A percentile compares a stretch with the other conserved stretches of the same genome.
phyloP scores from a whole-genome alignment of 2,888 invertebrate genomes.

The Hoplodrina ambigua region DNA sequence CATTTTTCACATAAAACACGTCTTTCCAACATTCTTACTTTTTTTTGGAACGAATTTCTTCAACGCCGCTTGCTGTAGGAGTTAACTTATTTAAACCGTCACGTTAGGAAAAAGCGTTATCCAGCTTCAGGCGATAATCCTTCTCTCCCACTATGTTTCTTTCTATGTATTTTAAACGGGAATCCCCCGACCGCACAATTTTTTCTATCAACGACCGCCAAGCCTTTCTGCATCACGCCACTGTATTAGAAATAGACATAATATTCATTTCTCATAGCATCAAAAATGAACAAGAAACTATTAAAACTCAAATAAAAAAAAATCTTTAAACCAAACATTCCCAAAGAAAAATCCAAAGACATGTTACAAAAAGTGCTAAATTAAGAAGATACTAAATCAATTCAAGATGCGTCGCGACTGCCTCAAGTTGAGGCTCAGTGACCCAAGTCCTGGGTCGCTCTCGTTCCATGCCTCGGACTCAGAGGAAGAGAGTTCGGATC shows the following conservation, averaged over 20 bases:
- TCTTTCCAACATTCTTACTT: background rate
- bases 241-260: background rate
- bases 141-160: no score
- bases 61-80: no score
- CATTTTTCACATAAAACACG: conserved; percentile 3
- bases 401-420: conserved; percentile 85
- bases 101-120: no score
- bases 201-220: conserved; percentile 9
- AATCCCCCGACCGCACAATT: no score
- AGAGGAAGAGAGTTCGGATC: conserved; percentile 83
- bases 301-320: conserved; percentile 23
- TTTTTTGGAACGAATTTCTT: background rate
- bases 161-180: background rate
- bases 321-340: conserved; percentile 65
- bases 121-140: no score
- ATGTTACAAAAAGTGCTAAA: conserved; percentile 58
- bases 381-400: conserved; percentile 42
- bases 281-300: conserved; percentile 25
- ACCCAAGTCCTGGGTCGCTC: conserved; percentile 80
- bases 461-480: conserved; percentile 85
- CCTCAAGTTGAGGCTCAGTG: conserved; percentile 85
- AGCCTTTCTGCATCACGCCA: conserved; percentile 8
- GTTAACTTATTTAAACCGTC: background rate
- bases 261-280: conserved; percentile 1
- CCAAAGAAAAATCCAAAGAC: conserved; percentile 68